Evolutionary conservation across 2,888 invertebrate species (phyloP).

Genomic region (Drosophila recens): DNA sequence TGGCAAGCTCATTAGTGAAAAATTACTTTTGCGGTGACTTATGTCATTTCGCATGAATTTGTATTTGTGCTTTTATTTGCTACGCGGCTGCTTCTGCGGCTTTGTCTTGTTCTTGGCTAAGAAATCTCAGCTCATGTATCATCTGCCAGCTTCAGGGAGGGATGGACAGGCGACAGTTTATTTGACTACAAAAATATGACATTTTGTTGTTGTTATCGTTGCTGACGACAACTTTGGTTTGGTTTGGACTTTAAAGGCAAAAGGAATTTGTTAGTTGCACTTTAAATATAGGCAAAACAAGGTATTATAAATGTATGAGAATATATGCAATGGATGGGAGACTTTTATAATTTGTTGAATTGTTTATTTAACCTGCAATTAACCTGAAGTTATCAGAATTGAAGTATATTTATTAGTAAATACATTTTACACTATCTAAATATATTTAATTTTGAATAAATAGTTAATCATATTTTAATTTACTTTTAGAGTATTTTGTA

Average conservation of each 20-base stretch:
- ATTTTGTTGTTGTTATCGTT: slow-evolving; percentile 22
- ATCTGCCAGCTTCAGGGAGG: slow-evolving; percentile 56
- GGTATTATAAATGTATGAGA: neutral
- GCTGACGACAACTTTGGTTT: slow-evolving; percentile 11
- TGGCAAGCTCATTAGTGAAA: slow-evolving; percentile 77
- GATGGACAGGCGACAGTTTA: slow-evolving; percentile 48
- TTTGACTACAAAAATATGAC: slow-evolving; percentile 58
- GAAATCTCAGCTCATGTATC: slow-evolving; percentile 69
- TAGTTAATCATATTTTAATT: neutral
- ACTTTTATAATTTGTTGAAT: neutral
- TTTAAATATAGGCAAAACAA: neutral
- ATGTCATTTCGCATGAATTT: slow-evolving; percentile 76
- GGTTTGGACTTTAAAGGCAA: slow-evolving; percentile 31
- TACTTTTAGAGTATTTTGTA: neutral
- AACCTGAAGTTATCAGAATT: too few relatives aligned
- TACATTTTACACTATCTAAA: too few relatives aligned
- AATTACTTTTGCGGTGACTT: slow-evolving; percentile 80
- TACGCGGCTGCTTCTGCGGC: slow-evolving; percentile 47
- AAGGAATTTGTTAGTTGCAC: too few relatives aligned
- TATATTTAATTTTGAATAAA: neutral
- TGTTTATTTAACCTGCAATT: too few relatives aligned
- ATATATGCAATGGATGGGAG: neutral
- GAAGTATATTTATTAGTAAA: too few relatives aligned
- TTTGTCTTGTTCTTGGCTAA: slow-evolving; percentile 44
- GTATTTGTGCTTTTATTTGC: slow-evolving; percentile 68